Evolutionary conservation across 2,113 vertebrate genomes (phyloP).

Genomic region (Planiliza haematocheilus): DNA sequence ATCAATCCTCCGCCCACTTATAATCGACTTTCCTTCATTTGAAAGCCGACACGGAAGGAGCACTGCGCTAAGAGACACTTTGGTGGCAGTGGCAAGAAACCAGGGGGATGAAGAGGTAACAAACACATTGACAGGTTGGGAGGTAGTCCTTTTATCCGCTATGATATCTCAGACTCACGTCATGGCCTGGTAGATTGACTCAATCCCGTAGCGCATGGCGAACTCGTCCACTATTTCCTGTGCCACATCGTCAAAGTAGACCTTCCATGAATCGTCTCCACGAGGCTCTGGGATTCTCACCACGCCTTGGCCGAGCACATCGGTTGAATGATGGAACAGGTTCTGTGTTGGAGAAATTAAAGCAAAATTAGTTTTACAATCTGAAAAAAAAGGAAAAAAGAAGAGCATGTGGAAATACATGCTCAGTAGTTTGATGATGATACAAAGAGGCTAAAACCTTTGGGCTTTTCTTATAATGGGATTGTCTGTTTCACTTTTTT

Average conservation of each 20-base stretch:
- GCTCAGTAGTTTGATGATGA: constrained; percentile 78
- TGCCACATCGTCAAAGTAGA: constrained; percentile 96
- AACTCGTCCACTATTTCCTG: constrained; percentile 99
- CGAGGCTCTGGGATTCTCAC: constrained; percentile 94
- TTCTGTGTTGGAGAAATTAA: constrained; percentile 83
- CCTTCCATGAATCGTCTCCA: constrained; percentile 97
- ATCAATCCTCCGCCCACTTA: constrained; percentile 33
- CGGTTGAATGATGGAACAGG: constrained; percentile 95
- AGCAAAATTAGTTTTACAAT: too few species aligned
- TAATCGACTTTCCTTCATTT: constrained; percentile 45
- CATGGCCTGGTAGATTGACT: constrained; percentile 99
- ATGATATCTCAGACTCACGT: constrained; percentile 86
- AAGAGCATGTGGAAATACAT: constrained; percentile 16
- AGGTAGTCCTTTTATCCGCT: neutral
- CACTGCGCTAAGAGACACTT: constrained; percentile 17
- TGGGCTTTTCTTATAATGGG: neutral
- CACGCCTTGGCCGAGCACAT: constrained; percentile 90
- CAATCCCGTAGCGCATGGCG: constrained; percentile 98
- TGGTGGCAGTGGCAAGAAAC: neutral
- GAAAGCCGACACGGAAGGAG: constrained; percentile 20
- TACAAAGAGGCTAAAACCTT: neutral
- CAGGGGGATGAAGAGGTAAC: neutral
- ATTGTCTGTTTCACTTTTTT: constrained; percentile 1
- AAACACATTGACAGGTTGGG: constrained; percentile 6
- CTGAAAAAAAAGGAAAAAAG: too few species aligned